Percentiles rank a stretch among this genome's conserved stretches.
phyloP scores from a whole-genome alignment of 2,888 invertebrate genomes.

The Temnothorax rugatulus region DNA sequence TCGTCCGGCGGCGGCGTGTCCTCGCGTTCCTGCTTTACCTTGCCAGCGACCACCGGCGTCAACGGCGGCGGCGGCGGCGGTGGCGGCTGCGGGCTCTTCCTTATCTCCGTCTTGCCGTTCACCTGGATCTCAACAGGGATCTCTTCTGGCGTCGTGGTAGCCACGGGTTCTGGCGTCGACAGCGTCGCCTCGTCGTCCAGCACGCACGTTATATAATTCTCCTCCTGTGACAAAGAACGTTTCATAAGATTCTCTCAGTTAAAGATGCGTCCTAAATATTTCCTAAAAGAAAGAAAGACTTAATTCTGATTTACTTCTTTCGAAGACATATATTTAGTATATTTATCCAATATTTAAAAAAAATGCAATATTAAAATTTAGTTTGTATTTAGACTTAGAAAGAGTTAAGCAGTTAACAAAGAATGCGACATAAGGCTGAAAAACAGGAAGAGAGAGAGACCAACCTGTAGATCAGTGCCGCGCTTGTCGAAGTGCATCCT shows the following conservation, averaged over 20 bases:
- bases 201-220: constrained; percentile 96
- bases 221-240: constrained; percentile 88
- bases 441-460: neutral
- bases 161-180: constrained; percentile 84
- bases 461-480: constrained; percentile 93
- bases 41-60: constrained; percentile 83
- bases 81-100: constrained; percentile 88
- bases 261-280: neutral
- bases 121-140: constrained; percentile 79
- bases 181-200: constrained; percentile 90
- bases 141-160: constrained; percentile 83
- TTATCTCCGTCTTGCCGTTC: constrained; percentile 82
- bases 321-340: neutral
- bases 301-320: neutral
- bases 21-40: constrained; percentile 89
- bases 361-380: neutral
- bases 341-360: neutral
- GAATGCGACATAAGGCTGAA: neutral
- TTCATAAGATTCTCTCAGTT: neutral
- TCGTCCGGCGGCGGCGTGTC: constrained; percentile 85
- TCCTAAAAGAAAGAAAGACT: neutral
- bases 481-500: constrained; percentile 98
- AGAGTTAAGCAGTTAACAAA: neutral
- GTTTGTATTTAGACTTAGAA: neutral
- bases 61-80: constrained; percentile 68